Conservation (phyloP, 2,797 vertebrate species). For the Odontamblyopus rebecca region DNA sequence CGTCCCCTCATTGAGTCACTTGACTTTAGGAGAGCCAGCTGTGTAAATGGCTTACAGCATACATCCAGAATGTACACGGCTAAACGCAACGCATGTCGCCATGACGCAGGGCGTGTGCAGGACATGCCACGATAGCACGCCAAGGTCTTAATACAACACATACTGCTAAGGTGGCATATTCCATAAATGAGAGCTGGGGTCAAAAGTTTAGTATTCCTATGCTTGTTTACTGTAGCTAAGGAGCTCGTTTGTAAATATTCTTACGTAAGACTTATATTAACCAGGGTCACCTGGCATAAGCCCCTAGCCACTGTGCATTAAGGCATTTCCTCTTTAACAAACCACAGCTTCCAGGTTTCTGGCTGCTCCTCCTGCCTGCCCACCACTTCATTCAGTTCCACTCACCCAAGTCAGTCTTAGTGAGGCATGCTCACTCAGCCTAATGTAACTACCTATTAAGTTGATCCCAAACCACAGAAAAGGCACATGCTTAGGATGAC, state of each 20-base stretch:
- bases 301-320: conserved; percentile 66
- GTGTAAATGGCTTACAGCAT: conserved; percentile 81
- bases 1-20: conserved; percentile 75
- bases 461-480: conserved; percentile 37
- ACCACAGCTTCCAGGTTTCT: conserved; percentile 68
- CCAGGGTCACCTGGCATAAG: conserved; percentile 56
- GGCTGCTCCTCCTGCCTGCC: conserved; percentile 18
- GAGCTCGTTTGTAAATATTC: not conserved
- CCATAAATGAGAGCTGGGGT: not conserved
- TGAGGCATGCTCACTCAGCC: conserved; percentile 20
- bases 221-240: conserved; percentile 1
- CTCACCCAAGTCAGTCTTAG: conserved; percentile 22
- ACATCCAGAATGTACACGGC: conserved; percentile 69
- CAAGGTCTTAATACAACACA: conserved; percentile 34
- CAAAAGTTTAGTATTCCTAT: not conserved
- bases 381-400: conserved; percentile 25
- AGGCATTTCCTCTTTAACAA: conserved; percentile 72
- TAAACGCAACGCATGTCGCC: conserved; percentile 57
- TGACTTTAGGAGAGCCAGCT: conserved; percentile 74
- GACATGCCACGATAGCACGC: conserved; percentile 46
- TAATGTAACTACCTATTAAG: conserved; percentile 24
- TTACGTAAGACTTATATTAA: conserved; percentile 8
- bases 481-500: conserved; percentile 46
- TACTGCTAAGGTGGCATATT: conserved; percentile 24
- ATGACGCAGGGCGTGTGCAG: conserved; percentile 54